Evolutionary conservation across 2,888 invertebrate species (phyloP).

Genomic region (Cosmopolites sordidus): DNA sequence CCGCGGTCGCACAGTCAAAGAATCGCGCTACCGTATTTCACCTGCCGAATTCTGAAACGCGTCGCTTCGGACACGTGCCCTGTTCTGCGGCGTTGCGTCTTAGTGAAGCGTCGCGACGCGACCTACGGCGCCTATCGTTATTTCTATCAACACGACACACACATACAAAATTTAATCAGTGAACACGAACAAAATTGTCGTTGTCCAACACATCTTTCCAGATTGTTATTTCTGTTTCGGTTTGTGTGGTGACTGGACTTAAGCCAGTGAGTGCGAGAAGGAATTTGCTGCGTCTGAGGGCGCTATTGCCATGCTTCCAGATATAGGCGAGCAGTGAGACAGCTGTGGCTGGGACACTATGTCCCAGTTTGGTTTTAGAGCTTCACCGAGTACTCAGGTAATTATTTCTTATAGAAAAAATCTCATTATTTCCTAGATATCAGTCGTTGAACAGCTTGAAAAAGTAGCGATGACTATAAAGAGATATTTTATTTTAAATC

Average conservation of each 20-base stretch:
- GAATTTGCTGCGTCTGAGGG: conserved; percentile 43
- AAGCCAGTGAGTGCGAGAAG: not conserved
- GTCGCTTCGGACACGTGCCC: conserved; percentile 7
- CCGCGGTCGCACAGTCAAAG: conserved; percentile 25
- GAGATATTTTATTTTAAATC: no score
- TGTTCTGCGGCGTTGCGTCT: conserved; percentile 8
- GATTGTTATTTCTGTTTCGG: not conserved
- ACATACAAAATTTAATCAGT: no score
- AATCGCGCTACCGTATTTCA: conserved; percentile 27
- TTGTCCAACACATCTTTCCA: not conserved
- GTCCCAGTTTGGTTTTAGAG: conserved; percentile 65
- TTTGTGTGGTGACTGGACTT: not conserved
- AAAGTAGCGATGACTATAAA: no score
- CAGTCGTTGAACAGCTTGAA: no score
- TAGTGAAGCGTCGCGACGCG: conserved; percentile 34
- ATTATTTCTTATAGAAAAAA: no score
- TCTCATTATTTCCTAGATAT: no score
- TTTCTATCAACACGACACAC: no score
- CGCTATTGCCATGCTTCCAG: conserved; percentile 36
- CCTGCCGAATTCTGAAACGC: conserved; percentile 8
- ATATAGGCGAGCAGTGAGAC: conserved; percentile 41
- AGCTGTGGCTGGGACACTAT: conserved; percentile 55
- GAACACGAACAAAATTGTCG: not conserved
- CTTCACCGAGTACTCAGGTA: conserved; percentile 64
- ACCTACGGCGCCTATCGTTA: conserved; percentile 28